Conservation (phyloP, 2,797 vertebrate genomes). For the Parambassis ranga region DNA sequence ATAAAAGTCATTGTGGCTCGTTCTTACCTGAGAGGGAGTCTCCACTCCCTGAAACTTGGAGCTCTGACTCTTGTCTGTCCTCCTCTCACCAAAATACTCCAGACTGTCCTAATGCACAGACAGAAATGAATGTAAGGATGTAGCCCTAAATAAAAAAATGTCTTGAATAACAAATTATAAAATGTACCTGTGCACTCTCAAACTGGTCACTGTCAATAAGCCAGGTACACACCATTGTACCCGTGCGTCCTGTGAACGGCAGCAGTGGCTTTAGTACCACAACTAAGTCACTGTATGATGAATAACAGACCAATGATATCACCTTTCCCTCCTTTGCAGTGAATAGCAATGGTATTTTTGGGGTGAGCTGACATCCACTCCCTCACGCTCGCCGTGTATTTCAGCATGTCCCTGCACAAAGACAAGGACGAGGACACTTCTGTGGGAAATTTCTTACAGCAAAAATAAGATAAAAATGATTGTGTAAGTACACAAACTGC, state of each 20-base stretch:
- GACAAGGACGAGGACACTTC: too few species aligned
- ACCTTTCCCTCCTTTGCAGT: conserved; percentile 99
- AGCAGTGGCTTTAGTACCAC: neutral
- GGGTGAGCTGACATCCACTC: conserved; percentile 89
- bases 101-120: conserved; percentile 85
- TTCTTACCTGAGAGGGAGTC: conserved; percentile 93
- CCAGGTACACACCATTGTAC: conserved; percentile 92
- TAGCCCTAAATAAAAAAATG: neutral
- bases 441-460: neutral
- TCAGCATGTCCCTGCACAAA: conserved; percentile 88
- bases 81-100: conserved; percentile 91
- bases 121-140: neutral
- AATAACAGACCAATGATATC: neutral
- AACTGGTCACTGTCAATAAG: conserved; percentile 91
- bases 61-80: conserved; percentile 90
- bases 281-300: neutral
- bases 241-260: conserved; percentile 87
- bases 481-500: neutral
- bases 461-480: too few species aligned
- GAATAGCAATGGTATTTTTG: conserved; percentile 88
- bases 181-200: conserved; percentile 87
- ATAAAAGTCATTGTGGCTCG: neutral
- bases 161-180: neutral
- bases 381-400: conserved; percentile 84
- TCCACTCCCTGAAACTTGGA: conserved; percentile 96